Percentiles rank a stretch among this genome's conserved stretches.
phyloP scores from a whole-genome alignment of 2,888 invertebrate species.

The Coenonympha glycerion region DNA sequence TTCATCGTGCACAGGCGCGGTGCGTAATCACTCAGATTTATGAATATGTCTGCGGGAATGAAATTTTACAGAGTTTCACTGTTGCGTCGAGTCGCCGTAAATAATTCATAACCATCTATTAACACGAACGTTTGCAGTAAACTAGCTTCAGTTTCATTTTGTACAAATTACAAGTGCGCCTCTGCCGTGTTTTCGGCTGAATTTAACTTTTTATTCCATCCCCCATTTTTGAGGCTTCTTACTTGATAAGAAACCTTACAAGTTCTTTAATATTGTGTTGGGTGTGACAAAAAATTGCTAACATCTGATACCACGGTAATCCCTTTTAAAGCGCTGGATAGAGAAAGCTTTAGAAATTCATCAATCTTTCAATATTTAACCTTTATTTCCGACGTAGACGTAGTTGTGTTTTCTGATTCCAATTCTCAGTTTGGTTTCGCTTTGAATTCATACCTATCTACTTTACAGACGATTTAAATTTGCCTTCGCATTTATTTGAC shows the following conservation, averaged over 20 bases:
- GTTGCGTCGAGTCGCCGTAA: constrained; percentile 40
- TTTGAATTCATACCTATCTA: too few relatives aligned
- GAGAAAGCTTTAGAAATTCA: too few relatives aligned
- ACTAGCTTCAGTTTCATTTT: constrained; percentile 23
- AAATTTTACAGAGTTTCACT: constrained; percentile 34
- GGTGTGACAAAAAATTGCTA: constrained; percentile 2
- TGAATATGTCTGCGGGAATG: constrained; percentile 6
- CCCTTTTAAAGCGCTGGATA: not conserved
- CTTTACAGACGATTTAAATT: too few relatives aligned
- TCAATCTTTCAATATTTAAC: too few relatives aligned
- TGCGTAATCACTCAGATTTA: too few relatives aligned
- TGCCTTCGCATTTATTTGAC: too few relatives aligned
- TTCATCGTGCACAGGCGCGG: too few relatives aligned
- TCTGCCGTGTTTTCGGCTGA: not conserved
- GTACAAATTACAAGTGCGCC: not conserved
- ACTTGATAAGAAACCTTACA: constrained; percentile 21
- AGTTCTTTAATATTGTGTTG: constrained; percentile 15
- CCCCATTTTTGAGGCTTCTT: constrained; percentile 21
- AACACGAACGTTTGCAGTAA: constrained; percentile 39
- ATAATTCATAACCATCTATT: constrained; percentile 58
- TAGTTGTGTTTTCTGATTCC: too few relatives aligned
- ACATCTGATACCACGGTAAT: not conserved
- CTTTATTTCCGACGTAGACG: too few relatives aligned
- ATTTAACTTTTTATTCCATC: constrained; percentile 5
- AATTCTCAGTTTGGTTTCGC: too few relatives aligned